These are phyloP conservation scores for Todus mexicanus DNA, from an alignment of 2,797 vertebrate genomes.

Conservation along the genomic window DNA sequence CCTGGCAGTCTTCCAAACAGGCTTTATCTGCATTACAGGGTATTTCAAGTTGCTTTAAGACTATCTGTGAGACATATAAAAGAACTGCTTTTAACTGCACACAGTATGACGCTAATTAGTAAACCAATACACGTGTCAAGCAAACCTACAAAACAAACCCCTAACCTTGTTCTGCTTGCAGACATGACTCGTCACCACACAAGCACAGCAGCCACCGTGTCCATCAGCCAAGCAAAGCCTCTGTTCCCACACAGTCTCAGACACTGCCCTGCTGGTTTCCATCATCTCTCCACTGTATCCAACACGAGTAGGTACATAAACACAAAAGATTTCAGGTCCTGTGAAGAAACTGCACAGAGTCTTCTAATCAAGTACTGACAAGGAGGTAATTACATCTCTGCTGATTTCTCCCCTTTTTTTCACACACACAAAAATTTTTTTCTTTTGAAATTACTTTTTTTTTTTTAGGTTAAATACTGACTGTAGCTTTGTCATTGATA, in stretches of 20 bases:
- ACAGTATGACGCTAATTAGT: neutral
- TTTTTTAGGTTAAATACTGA: neutral
- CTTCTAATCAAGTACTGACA: neutral
- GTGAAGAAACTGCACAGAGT: neutral
- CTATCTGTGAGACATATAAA: conserved; percentile 60
- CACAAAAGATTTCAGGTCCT: neutral
- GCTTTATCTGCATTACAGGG: conserved; percentile 77
- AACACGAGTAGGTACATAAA: neutral
- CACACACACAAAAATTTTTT: neutral
- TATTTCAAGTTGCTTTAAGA: conserved; percentile 80
- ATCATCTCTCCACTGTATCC: neutral
- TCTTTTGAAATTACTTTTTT: neutral
- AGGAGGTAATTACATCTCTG: neutral
- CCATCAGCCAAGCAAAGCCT: neutral
- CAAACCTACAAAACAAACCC: neutral
- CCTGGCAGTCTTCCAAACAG: conserved; percentile 66
- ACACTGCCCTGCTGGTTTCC: neutral
- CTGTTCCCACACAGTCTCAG: neutral
- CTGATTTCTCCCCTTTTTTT: neutral
- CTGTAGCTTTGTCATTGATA: neutral
- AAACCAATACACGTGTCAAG: neutral
- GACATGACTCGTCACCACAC: accelerated
- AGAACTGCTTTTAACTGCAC: neutral
- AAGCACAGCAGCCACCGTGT: accelerated
- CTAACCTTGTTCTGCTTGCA: neutral